Conservation (phyloP, 2,797 vertebrate species). For the Decapterus maruadsi region DNA sequence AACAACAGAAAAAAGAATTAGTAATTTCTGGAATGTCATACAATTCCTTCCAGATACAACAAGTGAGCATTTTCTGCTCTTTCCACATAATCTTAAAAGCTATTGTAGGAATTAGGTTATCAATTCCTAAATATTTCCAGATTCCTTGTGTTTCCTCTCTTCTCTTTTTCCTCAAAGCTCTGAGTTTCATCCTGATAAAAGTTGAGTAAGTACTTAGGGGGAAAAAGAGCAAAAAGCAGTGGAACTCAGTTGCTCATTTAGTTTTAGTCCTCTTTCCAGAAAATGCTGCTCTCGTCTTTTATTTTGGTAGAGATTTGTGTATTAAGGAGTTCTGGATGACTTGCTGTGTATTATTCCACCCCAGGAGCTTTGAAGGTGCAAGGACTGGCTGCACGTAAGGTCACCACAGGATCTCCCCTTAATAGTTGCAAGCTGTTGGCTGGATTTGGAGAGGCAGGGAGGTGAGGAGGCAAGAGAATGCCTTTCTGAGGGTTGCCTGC, state of each 20-base stretch:
- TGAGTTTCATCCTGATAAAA: constrained; percentile 29
- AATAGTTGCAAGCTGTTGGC: constrained; percentile 88
- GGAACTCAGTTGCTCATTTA: constrained; percentile 51
- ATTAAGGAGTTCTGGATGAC: constrained; percentile 85
- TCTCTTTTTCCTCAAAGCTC: constrained; percentile 24
- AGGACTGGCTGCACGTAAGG: constrained; percentile 84
- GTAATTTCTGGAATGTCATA: constrained; percentile 26
- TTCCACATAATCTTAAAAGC: constrained; percentile 22
- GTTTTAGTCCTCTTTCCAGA: constrained; percentile 55
- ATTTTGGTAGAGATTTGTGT: constrained; percentile 80
- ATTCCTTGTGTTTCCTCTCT: constrained; percentile 13
- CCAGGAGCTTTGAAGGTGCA: constrained; percentile 85
- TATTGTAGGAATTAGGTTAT: constrained; percentile 17
- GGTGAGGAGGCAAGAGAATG: constrained; percentile 64
- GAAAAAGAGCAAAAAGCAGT: constrained; percentile 33
- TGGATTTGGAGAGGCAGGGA: constrained; percentile 69
- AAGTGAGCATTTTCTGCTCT: constrained; percentile 24
- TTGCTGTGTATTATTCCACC: constrained; percentile 84
- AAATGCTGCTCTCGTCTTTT: constrained; percentile 58
- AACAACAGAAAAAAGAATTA: not conserved
- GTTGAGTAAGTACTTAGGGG: constrained; percentile 20
- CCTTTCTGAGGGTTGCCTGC: constrained; percentile 73
- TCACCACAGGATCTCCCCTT: constrained; percentile 85
- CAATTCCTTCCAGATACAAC: constrained; percentile 41
- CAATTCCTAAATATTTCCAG: constrained; percentile 33